Percentiles rank a stretch among this genome's conserved stretches.
Conservation (phyloP, 2,797 vertebrate species). For the Peromyscus melanophrys region DNA sequence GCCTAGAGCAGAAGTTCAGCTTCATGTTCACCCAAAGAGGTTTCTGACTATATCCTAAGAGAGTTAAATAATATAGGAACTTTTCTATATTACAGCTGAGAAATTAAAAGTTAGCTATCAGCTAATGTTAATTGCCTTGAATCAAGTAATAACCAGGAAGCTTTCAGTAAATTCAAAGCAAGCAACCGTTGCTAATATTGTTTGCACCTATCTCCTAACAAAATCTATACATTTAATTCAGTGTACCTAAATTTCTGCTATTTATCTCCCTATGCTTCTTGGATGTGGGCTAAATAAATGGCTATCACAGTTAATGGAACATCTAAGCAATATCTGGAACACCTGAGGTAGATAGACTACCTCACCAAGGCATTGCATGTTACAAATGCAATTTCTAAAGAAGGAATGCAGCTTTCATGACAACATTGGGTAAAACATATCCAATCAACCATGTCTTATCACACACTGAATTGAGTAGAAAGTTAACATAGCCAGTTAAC, state of each 20-base stretch:
- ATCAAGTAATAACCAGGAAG: not conserved
- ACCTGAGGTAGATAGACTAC: not conserved
- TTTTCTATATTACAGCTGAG: not conserved
- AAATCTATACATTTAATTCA: not conserved
- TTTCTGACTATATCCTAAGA: fast-evolving
- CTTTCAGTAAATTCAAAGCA: not conserved
- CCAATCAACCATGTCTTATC: not conserved
- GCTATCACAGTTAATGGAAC: not conserved
- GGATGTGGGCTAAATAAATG: not conserved
- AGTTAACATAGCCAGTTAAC: not conserved
- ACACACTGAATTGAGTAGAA: not conserved
- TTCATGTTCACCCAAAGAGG: fast-evolving
- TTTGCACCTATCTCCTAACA: not conserved
- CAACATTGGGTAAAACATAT: not conserved
- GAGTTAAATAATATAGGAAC: not conserved
- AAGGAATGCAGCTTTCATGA: not conserved
- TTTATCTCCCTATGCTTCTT: not conserved
- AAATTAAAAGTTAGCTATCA: not conserved
- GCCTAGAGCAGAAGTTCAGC: not conserved
- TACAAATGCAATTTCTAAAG: not conserved
- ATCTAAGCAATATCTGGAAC: not conserved
- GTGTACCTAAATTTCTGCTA: not conserved
- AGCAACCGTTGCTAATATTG: not conserved
- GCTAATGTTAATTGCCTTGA: conserved; percentile 5
- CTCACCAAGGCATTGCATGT: not conserved